phyloP scores from a whole-genome alignment of 2,113 vertebrate genomes.

The Pleuronectes platessa region DNA sequence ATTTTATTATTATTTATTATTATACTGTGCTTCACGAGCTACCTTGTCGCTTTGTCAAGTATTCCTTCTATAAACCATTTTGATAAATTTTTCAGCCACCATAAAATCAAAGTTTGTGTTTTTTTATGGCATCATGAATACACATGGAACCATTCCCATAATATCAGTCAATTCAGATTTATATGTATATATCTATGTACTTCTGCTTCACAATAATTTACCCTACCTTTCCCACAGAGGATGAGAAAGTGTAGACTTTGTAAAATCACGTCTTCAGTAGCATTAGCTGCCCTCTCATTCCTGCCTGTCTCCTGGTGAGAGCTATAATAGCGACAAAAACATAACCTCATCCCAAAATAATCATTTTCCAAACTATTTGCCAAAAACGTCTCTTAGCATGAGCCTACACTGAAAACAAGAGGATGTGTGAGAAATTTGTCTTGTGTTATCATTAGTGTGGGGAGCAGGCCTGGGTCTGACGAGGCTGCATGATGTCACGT shows the following conservation, averaged over 20 bases:
- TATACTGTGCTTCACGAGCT: conserved; percentile 54
- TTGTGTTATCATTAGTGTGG: conserved; percentile 50
- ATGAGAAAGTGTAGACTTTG: conserved; percentile 72
- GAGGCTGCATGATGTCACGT: conserved; percentile 42
- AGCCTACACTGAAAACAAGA: conserved; percentile 47
- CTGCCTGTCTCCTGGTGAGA: conserved; percentile 64
- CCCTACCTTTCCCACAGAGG: conserved; percentile 57
- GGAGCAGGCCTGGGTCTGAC: conserved; percentile 8
- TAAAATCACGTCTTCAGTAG: conserved; percentile 50
- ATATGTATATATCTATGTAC: conserved; percentile 36
- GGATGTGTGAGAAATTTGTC: conserved; percentile 54
- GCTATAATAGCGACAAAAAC: conserved; percentile 68
- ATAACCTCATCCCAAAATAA: conserved; percentile 77
- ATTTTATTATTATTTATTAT: conserved; percentile 71
- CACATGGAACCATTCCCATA: conserved; percentile 59
- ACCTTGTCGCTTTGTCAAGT: conserved; percentile 62
- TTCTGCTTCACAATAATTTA: conserved; percentile 40
- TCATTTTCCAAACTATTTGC: conserved; percentile 54
- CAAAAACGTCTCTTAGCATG: conserved; percentile 56
- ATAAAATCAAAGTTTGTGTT: conserved; percentile 73
- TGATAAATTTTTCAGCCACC: conserved; percentile 65
- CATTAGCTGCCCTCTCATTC: conserved; percentile 60
- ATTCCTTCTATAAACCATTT: conserved; percentile 71
- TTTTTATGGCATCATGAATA: conserved; percentile 67
- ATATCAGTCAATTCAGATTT: conserved; percentile 68